A percentile compares a stretch with the other conserved stretches of the same genome.
Evolutionary conservation across 2,113 vertebrate species (phyloP).

Genomic region (Lepidiolamprologus cunningtoni): DNA sequence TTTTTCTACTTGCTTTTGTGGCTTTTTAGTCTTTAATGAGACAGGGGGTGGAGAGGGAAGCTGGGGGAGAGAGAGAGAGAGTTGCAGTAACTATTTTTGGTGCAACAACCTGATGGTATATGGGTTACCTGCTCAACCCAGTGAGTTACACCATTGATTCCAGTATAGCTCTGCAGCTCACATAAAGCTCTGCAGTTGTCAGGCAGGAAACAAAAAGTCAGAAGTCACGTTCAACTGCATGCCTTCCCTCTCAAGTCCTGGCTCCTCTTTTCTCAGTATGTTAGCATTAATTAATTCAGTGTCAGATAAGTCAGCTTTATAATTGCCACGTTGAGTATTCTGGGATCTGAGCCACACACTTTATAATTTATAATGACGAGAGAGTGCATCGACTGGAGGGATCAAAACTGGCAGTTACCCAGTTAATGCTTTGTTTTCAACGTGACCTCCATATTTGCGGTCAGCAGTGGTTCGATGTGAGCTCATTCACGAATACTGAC

Average conservation of each 20-base stretch:
- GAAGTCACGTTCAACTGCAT: not conserved
- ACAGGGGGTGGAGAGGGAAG: not conserved
- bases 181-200: not conserved
- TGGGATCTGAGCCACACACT: conserved; percentile 30
- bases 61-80: not conserved
- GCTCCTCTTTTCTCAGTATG: not conserved
- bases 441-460: not conserved
- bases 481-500: not conserved
- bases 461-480: not conserved
- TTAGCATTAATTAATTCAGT: conserved; percentile 22
- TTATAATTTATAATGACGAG: conserved; percentile 32
- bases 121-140: not conserved
- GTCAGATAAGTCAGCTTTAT: conserved; percentile 1
- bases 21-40: not conserved
- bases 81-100: not conserved
- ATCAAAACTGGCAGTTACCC: conserved; percentile 12
- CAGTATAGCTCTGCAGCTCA: not conserved
- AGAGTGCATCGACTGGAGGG: conserved; percentile 21
- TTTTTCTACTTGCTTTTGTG: not conserved
- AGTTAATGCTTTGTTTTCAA: conserved; percentile 28
- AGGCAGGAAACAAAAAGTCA: not conserved
- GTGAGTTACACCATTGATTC: not conserved
- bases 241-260: not conserved
- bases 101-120: not conserved
- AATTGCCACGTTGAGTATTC: conserved; percentile 19